Evolutionary conservation across 1,140 invertebrate species (phyloP), one percentile per base, ranked within the genome.

Genomic region (Formica exsecta): DNA sequence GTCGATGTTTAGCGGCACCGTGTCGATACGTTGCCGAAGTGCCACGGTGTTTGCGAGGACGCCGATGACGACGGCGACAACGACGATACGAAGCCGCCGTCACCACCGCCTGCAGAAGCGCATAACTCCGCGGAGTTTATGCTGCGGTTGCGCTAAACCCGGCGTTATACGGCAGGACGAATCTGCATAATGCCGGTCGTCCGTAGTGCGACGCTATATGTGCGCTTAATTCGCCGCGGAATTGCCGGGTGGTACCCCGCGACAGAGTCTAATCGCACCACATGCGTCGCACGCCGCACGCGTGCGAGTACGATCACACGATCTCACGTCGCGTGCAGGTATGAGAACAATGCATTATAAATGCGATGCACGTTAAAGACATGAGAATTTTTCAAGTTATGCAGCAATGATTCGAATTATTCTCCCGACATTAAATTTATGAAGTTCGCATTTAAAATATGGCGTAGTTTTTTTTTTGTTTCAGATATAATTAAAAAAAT

Each of bases 181-280:
- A 92, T 91, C 83, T 91, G 86, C 90, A 92, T 92, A 92, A 92
- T 92, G 87, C 86, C 76, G 57, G 36, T 11, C 70, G 32, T 66
- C 13, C 71, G 41, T 64, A 68, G 66, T 11, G 54, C 70, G 61
- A 25, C 74, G 29, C 66, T 19, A 8, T 70, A 11, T 76, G 44
- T 38, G 19, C 65, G 79, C 25, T 85, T 86, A 86, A 84, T 83
- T 86, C 54, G 66, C 41, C 66, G 76, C 61, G 57, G 76, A 86
- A 80, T 86, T 54, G 65, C 19, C 81, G 59, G 59, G n/a, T 61
- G 59, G 41, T 76, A 32, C 51, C 25, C 19, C 32, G 48, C 57
- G 65, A 61, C 36, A 8, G 64, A 8, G 64, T 80, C 25, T 64
- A 32, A 2, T 9, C n/a, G 32, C 29, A 3, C 8, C 62, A 38